These are phyloP conservation scores for Reticulitermes lucifugus DNA, from an alignment of 2,888 invertebrate genomes.

Conservation along the genomic window DNA sequence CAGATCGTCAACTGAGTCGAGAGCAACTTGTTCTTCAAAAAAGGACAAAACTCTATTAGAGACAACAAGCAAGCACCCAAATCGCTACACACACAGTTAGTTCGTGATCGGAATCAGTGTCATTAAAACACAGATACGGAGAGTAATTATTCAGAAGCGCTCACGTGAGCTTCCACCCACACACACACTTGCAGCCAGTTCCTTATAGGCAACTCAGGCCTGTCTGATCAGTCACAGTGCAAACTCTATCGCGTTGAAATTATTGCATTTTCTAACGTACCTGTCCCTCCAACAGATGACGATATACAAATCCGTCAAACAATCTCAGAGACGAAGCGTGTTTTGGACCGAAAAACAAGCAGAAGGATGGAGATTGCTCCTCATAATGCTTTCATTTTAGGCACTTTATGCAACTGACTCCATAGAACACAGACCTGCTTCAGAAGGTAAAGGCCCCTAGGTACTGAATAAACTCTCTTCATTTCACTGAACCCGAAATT, in stretches of 20 bases:
- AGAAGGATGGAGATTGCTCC: no score
- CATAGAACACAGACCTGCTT: no score
- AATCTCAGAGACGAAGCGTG: no score
- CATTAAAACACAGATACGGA: slow-evolving; percentile 16
- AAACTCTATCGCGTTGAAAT: slow-evolving; percentile 35
- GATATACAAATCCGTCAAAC: no score
- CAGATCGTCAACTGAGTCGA: slow-evolving; percentile 14
- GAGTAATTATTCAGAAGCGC: slow-evolving; percentile 40
- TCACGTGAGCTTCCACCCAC: slow-evolving; percentile 23
- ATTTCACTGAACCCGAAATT: no score
- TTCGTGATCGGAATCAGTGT: slow-evolving; percentile 32
- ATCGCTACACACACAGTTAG: neutral
- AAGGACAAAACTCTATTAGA: slow-evolving; percentile 35
- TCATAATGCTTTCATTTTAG: no score
- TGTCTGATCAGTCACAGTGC: slow-evolving; percentile 30
- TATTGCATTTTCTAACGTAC: slow-evolving; percentile 40
- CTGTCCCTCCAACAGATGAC: neutral
- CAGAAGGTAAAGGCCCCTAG: no score
- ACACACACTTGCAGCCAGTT: neutral
- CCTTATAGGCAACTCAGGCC: slow-evolving; percentile 32
- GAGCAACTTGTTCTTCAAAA: neutral
- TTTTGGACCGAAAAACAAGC: no score
- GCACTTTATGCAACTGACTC: no score
- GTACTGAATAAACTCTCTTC: no score
- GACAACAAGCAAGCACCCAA: slow-evolving; percentile 10